Percentiles rank a stretch among this genome's conserved stretches.
phyloP scores from a whole-genome alignment of 2,888 invertebrate species.

The Argyra leucocephala region DNA sequence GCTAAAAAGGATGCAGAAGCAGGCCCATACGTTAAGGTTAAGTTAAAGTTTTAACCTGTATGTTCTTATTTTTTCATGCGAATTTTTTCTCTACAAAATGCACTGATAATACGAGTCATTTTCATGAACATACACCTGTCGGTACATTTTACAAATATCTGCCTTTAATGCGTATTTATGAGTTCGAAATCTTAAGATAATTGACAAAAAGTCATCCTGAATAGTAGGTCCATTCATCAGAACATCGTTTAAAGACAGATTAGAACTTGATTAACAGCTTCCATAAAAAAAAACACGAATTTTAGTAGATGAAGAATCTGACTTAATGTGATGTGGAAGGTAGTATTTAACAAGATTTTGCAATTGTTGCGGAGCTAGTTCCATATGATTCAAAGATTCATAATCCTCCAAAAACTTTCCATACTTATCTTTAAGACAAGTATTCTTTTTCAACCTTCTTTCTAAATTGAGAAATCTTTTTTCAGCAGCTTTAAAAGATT shows the following conservation, averaged over 20 bases:
- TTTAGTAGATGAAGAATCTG: conserved; percentile 12
- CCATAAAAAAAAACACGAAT: conserved; percentile 9
- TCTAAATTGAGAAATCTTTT: neutral
- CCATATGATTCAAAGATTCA: too few relatives aligned
- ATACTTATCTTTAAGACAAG: conserved; percentile 9
- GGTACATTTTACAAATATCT: conserved; percentile 14
- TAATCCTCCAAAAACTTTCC: conserved; percentile 20
- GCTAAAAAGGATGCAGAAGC: neutral
- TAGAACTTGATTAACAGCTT: conserved; percentile 8
- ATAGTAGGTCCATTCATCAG: conserved; percentile 11
- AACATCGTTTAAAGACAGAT: conserved; percentile 9
- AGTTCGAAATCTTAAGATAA: conserved; percentile 17
- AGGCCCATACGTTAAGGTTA: neutral
- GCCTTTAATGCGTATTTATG: conserved; percentile 15
- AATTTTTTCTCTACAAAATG: conserved; percentile 14
- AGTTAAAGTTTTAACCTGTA: neutral
- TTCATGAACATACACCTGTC: conserved; percentile 16
- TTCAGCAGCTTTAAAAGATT: neutral
- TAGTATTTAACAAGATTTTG: too few relatives aligned
- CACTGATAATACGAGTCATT: conserved; percentile 15
- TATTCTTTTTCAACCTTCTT: neutral
- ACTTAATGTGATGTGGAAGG: too few relatives aligned
- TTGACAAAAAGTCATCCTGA: conserved; percentile 18
- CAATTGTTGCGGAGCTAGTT: too few relatives aligned
- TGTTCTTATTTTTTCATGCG: neutral